Conservation (phyloP, 2,797 vertebrate genomes). For the Carapus acus region DNA sequence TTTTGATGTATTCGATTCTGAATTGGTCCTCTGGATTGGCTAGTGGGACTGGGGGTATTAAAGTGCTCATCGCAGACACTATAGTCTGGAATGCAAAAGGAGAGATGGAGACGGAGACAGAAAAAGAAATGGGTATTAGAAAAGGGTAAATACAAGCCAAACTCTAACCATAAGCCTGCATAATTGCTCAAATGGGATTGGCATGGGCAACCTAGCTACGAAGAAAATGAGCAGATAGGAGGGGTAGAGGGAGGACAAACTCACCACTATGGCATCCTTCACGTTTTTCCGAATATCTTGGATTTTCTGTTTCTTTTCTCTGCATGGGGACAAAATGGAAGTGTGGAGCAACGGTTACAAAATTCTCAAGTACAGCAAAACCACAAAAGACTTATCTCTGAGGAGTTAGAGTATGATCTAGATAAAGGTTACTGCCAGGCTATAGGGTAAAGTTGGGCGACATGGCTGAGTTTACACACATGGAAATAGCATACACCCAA, state of each 20-base stretch:
- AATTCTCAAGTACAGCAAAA: slow-evolving; percentile 26
- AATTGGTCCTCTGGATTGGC: slow-evolving; percentile 97
- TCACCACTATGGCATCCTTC: slow-evolving; percentile 99
- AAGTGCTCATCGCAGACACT: slow-evolving; percentile 99
- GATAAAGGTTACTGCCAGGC: slow-evolving; percentile 23
- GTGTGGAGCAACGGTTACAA: slow-evolving; percentile 18
- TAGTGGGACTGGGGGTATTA: slow-evolving; percentile 95
- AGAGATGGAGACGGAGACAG: slow-evolving; percentile 35
- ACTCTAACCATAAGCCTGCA: slow-evolving; percentile 49
- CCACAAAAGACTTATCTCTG: slow-evolving; percentile 25
- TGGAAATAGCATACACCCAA: neutral
- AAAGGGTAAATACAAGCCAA: slow-evolving; percentile 51
- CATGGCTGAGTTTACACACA: neutral
- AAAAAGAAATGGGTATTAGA: slow-evolving; percentile 50
- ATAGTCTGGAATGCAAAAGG: slow-evolving; percentile 82
- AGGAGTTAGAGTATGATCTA: slow-evolving; percentile 11
- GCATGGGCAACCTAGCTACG: slow-evolving; percentile 28
- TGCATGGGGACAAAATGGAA: slow-evolving; percentile 68
- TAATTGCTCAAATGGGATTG: slow-evolving; percentile 68
- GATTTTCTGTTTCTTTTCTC: slow-evolving; percentile 99
- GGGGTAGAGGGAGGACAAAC: slow-evolving; percentile 52
- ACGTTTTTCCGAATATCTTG: slow-evolving; percentile 99
- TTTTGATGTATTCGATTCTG: slow-evolving; percentile 98
- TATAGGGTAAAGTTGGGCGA: slow-evolving; percentile 17
- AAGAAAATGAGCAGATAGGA: slow-evolving; percentile 24